These are phyloP conservation scores for Pyrocephalus nanus DNA, from an alignment of 2,797 vertebrate species.

Conservation along the genomic window DNA sequence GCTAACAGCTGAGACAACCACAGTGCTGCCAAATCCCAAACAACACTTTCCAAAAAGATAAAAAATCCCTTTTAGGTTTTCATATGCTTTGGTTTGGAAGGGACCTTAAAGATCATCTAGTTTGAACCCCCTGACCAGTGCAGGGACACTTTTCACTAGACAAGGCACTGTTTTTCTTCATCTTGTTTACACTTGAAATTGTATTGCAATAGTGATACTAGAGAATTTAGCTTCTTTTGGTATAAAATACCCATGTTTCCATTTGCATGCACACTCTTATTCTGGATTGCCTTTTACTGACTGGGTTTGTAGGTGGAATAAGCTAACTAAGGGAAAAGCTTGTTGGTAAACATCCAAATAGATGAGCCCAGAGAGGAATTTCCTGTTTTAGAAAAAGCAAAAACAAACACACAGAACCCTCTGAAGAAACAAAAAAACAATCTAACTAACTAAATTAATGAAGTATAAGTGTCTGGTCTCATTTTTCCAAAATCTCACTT, in stretches of 20 bases:
- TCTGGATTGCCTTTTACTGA: neutral
- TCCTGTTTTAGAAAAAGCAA: neutral
- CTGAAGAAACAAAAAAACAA: neutral
- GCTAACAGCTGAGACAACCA: neutral
- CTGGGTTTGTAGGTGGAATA: conserved; percentile 38
- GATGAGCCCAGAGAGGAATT: neutral
- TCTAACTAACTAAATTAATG: neutral
- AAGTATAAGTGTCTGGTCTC: neutral
- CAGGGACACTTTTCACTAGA: neutral
- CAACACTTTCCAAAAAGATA: neutral
- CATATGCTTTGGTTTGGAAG: neutral
- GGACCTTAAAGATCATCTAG: neutral
- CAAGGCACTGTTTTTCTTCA: neutral
- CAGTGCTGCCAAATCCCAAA: neutral
- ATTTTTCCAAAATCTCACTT: neutral
- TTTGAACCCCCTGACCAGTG: neutral
- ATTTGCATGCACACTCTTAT: neutral
- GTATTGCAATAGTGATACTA: neutral
- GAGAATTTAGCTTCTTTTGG: neutral
- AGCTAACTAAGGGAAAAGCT: conserved; percentile 21
- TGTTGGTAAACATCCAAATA: conserved; percentile 38
- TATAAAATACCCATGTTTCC: neutral
- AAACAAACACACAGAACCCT: neutral
- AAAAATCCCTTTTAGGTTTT: neutral
- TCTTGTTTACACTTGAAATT: neutral